Evolutionary conservation across 2,888 invertebrate species (phyloP).

Genomic region (Atethmia centrago): DNA sequence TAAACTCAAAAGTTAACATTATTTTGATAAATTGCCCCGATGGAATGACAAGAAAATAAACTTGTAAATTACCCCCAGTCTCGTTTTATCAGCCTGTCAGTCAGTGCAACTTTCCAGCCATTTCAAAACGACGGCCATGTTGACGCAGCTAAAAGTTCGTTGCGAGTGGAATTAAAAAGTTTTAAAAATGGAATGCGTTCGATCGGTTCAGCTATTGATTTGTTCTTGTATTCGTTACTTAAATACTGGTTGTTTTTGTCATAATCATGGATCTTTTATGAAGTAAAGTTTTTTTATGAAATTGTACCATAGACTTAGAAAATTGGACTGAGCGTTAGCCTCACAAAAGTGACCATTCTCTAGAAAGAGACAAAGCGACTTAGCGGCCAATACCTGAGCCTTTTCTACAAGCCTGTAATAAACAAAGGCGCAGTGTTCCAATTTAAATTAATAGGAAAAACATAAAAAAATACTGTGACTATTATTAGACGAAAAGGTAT

Average conservation of each 20-base stretch:
- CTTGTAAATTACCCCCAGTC: constrained; percentile 5
- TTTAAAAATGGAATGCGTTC: constrained; percentile 37
- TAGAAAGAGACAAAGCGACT: too few species aligned
- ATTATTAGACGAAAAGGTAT: too few species aligned
- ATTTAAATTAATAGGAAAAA: too few species aligned
- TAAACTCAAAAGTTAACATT: background rate
- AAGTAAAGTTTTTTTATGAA: background rate
- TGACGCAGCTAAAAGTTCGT: constrained; percentile 51
- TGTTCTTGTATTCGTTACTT: background rate
- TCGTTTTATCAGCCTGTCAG: constrained; percentile 20
- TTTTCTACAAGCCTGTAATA: too few species aligned
- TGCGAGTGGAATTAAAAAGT: constrained; percentile 50
- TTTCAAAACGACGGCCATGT: constrained; percentile 52
- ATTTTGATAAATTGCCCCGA: constrained; percentile 13
- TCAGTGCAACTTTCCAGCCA: constrained; percentile 51
- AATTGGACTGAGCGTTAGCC: too few species aligned
- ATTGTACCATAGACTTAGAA: too few species aligned
- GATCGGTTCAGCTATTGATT: constrained; percentile 29
- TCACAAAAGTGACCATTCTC: too few species aligned
- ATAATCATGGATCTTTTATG: background rate
- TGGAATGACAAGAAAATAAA: constrained; percentile 32
- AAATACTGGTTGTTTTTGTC: background rate
- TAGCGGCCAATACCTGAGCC: too few species aligned
- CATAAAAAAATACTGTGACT: too few species aligned
- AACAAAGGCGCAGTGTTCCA: too few species aligned